phyloP scores from a whole-genome alignment of 2,113 vertebrate genomes.

The Microcebus murinus region DNA sequence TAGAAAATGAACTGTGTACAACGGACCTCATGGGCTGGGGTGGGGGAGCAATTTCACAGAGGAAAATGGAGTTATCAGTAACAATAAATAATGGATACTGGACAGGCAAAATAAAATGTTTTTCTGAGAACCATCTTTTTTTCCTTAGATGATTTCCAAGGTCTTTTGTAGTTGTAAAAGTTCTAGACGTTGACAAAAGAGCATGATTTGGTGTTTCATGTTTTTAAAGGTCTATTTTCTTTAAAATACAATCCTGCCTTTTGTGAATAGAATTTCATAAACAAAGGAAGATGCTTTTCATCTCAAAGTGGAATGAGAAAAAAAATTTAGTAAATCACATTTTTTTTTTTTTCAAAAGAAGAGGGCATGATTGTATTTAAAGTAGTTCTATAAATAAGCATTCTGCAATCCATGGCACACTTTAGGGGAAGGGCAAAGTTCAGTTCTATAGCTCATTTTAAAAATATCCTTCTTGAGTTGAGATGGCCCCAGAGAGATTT shows the following conservation, averaged over 20 bases:
- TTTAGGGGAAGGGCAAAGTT: constrained; percentile 41
- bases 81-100: not conserved
- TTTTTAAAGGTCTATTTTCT: not conserved
- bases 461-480: constrained; percentile 44
- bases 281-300: not conserved
- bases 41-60: not conserved
- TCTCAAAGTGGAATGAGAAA: not conserved
- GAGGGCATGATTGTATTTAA: not conserved
- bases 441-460: not conserved
- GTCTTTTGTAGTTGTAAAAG: not conserved
- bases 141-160: not conserved
- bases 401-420: not conserved
- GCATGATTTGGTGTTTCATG: not conserved
- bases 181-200: not conserved
- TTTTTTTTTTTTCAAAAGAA: constrained; percentile 50
- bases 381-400: constrained; percentile 58
- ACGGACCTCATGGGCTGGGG: not conserved
- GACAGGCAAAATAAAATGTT: not conserved
- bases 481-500: constrained; percentile 43
- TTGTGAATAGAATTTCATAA: constrained; percentile 14
- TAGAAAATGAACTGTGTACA: not conserved
- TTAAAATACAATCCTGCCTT: not conserved
- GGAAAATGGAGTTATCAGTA: not conserved
- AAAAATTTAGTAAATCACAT: not conserved
- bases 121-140: not conserved